Base-by-base conservation (phyloP, 2,113 vertebrate genomes). In the Prochilodus magdalenae region DNA sequence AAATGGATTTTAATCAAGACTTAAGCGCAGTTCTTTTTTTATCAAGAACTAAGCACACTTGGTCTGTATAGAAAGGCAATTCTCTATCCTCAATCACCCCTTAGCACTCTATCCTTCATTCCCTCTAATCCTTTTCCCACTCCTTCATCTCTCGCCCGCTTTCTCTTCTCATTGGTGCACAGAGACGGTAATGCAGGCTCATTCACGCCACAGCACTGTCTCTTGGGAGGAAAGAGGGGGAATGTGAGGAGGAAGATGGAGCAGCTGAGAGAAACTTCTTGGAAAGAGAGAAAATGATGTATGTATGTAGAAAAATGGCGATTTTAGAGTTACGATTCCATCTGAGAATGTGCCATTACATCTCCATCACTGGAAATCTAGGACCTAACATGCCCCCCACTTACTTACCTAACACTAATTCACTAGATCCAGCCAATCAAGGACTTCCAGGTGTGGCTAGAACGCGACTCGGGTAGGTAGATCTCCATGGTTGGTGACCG, bases 171-270 rank as follows among this genome's bases (percentile, higher is more conserved):
- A 20, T 29, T 57, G 29, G 72, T 69, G 30, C 60, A 72, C 72
- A 69, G 80, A 47, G 80, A 72, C 59, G 33, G 13, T 44, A 66
- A 69, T 30, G 66, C 53, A 16, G 57, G n/a, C 47, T 69, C 72
- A 69, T 47, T 59, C 30, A 59, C 44, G 33, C n/a, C 30, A 59
- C 62, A 75, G 65, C 73, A 75, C 60, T 55, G 29, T 26, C 60
- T 44, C 16, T 70, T 24, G 80, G 80, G 55, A 75, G 72, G 66
- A 30, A 75, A 18, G 40, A 55, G 59, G 18, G 53, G 33, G 24
- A 53, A 27, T 16, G 12, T 20, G 40, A 51, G 44, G 72, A 75
- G 30, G 33, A 29, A n/a, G 22, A 81, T 67, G 60, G 60, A 75
- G 49, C 27, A 74, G 60, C 20, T 12, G 29, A n/a, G 26, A 66